Percentiles rank a stretch among this genome's conserved stretches.
phyloP scores from a whole-genome alignment of 2,797 vertebrate species.

The Leptatherina wallacei region DNA sequence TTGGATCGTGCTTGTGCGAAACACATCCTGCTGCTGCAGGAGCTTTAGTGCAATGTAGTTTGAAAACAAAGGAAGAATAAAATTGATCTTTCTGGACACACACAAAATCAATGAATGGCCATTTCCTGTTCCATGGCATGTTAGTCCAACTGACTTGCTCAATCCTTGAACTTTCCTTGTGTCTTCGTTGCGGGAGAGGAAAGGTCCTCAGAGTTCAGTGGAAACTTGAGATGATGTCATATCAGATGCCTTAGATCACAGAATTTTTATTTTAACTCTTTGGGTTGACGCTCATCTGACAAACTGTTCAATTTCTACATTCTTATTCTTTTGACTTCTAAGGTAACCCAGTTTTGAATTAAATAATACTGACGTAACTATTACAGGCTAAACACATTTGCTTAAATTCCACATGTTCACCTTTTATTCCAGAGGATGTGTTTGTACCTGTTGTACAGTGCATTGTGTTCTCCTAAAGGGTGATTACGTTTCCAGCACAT shows the following conservation, averaged over 20 bases:
- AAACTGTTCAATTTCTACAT: not conserved
- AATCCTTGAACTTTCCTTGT: conserved; percentile 81
- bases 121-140: conserved; percentile 86
- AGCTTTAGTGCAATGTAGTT: conserved; percentile 86
- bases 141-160: conserved; percentile 82
- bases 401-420: conserved; percentile 53
- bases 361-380: conserved; percentile 4
- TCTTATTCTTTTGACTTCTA: not conserved
- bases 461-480: conserved; percentile 80
- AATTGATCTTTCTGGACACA: conserved; percentile 89
- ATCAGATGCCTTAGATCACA: conserved; percentile 48
- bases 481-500: conserved; percentile 86
- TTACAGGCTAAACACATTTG: conserved; percentile 23
- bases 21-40: conserved; percentile 84
- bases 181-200: conserved; percentile 65
- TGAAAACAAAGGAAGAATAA: conserved; percentile 89
- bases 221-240: conserved; percentile 76
- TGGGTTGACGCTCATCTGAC: not conserved
- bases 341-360: not conserved
- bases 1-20: conserved; percentile 79
- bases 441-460: conserved; percentile 79
- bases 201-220: conserved; percentile 77
- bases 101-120: conserved; percentile 88
- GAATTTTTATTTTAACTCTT: conserved; percentile 49
- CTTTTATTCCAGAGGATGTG: conserved; percentile 79